Percentiles rank a stretch among this genome's conserved stretches.
These are phyloP conservation scores for Prunella fulvescens DNA, from an alignment of 2,113 vertebrate genomes.

Conservation along the genomic window DNA sequence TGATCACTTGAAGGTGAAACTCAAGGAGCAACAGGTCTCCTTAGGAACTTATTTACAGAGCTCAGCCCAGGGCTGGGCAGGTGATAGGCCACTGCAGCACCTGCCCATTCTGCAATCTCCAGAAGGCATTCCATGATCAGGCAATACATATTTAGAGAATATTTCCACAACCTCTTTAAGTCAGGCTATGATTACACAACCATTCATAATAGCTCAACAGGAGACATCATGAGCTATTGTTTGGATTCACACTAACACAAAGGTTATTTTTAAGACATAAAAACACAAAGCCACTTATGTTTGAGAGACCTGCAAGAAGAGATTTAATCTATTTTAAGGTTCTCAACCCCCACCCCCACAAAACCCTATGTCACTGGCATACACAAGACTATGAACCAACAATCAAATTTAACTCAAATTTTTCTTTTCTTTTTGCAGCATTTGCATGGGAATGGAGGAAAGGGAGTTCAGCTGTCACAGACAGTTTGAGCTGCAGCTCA, in stretches of 20 bases:
- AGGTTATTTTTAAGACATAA: constrained; percentile 58
- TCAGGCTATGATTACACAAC: constrained; percentile 26
- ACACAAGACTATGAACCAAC: background rate
- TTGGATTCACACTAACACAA: constrained; percentile 34
- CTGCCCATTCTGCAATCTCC: background rate
- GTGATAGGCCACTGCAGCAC: background rate
- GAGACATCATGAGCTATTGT: constrained; percentile 41
- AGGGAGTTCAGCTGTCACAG: background rate
- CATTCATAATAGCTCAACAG: constrained; percentile 8
- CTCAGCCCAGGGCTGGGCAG: background rate
- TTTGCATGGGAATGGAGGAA: background rate
- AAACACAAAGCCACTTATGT: constrained; percentile 51
- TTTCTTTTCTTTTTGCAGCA: background rate
- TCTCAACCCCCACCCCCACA: background rate
- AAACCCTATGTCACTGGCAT: background rate
- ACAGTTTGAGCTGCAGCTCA: background rate
- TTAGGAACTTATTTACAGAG: background rate
- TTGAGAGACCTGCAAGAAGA: constrained; percentile 15
- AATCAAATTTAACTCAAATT: background rate
- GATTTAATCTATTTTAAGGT: constrained; percentile 34
- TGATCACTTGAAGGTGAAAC: background rate
- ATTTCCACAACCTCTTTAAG: constrained; percentile 35
- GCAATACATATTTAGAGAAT: constrained; percentile 32
- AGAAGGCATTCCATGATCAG: background rate
- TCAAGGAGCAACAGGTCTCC: background rate